These are phyloP conservation scores for Diachrysia chrysitis DNA, from an alignment of 2,888 invertebrate genomes.

Conservation along the genomic window DNA sequence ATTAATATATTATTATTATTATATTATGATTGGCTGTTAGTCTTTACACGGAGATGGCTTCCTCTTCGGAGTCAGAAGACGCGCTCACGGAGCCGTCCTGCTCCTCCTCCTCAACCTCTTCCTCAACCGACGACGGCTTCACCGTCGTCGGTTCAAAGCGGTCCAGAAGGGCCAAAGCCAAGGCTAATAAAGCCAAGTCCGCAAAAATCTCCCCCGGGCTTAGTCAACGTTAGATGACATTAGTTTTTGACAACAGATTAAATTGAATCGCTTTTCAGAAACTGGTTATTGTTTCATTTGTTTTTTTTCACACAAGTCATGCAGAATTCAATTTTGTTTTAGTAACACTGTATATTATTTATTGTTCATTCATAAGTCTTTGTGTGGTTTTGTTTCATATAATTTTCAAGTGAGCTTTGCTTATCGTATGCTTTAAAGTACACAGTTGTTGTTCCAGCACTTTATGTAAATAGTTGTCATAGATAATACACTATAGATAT, in stretches of 20 bases:
- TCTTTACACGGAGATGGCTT: background rate
- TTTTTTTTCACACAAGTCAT: constrained; percentile 4
- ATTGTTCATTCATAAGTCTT: background rate
- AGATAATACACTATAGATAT: too few species aligned
- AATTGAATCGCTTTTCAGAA: too few species aligned
- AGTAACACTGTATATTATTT: too few species aligned
- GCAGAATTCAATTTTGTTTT: background rate
- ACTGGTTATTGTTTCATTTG: constrained; percentile 4
- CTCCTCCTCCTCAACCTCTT: background rate
- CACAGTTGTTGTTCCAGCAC: too few species aligned
- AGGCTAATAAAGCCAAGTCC: background rate
- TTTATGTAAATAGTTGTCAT: too few species aligned
- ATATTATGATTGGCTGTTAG: too few species aligned
- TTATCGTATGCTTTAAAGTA: too few species aligned
- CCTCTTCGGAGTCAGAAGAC: background rate
- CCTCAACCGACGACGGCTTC: background rate
- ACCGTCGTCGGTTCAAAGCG: background rate
- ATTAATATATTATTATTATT: too few species aligned
- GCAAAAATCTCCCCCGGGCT: background rate
- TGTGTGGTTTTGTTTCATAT: too few species aligned
- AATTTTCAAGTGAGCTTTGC: too few species aligned
- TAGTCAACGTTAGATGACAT: too few species aligned
- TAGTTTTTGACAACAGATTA: background rate
- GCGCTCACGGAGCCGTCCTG: background rate
- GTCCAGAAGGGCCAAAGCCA: background rate